Conservation (phyloP, 1,140 invertebrate species). For the Bombus superbus region DNA sequence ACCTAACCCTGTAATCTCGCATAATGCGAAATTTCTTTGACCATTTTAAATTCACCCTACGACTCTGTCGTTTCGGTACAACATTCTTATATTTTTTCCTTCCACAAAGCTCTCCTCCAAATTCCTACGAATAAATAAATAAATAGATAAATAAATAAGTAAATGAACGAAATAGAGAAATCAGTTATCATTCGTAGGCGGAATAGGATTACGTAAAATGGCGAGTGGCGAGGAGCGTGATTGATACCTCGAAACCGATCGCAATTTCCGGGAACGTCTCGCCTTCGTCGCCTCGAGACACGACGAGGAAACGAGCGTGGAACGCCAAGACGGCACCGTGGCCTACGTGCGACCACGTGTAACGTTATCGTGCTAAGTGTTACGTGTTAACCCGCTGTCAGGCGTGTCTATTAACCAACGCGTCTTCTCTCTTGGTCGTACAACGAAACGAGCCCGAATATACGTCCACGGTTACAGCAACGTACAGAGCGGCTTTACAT, state of each 20-base stretch:
- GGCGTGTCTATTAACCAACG: constrained; percentile 27
- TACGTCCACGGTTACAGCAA: background rate
- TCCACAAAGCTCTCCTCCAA: no score
- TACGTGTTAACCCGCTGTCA: constrained; percentile 59
- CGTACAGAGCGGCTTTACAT: constrained; percentile 47
- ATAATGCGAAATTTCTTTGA: no score
- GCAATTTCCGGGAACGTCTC: constrained; percentile 59
- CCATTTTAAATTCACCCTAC: no score
- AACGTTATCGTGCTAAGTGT: constrained; percentile 64
- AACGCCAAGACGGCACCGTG: constrained; percentile 17
- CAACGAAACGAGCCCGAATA: constrained; percentile 20
- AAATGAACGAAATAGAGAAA: no score
- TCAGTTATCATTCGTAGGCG: background rate
- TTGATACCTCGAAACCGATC: constrained; percentile 44
- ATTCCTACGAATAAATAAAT: no score
- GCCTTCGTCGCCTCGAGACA: constrained; percentile 33
- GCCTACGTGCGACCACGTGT: constrained; percentile 55
- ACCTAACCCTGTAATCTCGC: no score
- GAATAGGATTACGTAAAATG: constrained; percentile 30
- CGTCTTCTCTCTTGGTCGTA: constrained; percentile 43
- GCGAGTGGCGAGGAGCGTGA: background rate
- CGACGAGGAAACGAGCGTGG: constrained; percentile 14
- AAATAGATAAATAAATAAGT: no score
- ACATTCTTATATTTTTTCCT: no score
- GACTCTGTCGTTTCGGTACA: no score